phyloP scores from a whole-genome alignment of 2,888 invertebrate species.

The Drosophila anceps region DNA sequence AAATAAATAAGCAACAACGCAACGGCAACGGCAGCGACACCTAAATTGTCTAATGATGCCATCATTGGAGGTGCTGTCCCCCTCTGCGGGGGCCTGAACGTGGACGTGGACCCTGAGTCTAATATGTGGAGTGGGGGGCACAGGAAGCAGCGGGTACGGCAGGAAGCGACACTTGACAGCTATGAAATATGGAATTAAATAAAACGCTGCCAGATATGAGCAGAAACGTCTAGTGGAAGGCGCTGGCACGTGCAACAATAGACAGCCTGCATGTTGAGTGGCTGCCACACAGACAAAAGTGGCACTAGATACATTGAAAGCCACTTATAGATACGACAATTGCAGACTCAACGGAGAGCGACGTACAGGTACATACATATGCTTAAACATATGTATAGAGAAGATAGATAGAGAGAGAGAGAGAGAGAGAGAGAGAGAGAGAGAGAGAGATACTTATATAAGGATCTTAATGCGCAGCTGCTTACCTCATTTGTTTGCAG shows the following conservation, averaged over 20 bases:
- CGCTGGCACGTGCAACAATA: slow-evolving; percentile 35
- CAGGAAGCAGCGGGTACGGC: slow-evolving; percentile 54
- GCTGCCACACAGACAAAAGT: slow-evolving; percentile 14
- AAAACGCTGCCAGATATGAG: slow-evolving; percentile 41
- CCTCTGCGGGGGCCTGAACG: not conserved
- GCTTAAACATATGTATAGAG: not conserved
- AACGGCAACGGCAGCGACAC: slow-evolving; percentile 44
- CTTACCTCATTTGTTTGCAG: slow-evolving; percentile 45
- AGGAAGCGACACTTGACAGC: slow-evolving; percentile 78
- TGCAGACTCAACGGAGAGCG: slow-evolving; percentile 21
- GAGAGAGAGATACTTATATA: not conserved
- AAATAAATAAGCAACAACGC: slow-evolving; percentile 18
- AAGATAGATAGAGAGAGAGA: not conserved
- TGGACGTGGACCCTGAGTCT: slow-evolving; percentile 36
- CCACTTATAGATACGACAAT: slow-evolving; percentile 33
- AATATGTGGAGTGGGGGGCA: slow-evolving; percentile 39
- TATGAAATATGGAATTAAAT: slow-evolving; percentile 65
- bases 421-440: not conserved
- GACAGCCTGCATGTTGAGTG: slow-evolving; percentile 31
- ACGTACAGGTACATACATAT: not conserved
- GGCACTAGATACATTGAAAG: slow-evolving; percentile 38
- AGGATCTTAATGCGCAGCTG: slow-evolving; percentile 40
- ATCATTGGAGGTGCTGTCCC: slow-evolving; percentile 59
- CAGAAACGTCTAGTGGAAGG: not conserved
- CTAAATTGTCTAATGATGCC: slow-evolving; percentile 82